Evolutionary conservation across 2,113 vertebrate species (phyloP).

Genomic region (Rana temporaria): DNA sequence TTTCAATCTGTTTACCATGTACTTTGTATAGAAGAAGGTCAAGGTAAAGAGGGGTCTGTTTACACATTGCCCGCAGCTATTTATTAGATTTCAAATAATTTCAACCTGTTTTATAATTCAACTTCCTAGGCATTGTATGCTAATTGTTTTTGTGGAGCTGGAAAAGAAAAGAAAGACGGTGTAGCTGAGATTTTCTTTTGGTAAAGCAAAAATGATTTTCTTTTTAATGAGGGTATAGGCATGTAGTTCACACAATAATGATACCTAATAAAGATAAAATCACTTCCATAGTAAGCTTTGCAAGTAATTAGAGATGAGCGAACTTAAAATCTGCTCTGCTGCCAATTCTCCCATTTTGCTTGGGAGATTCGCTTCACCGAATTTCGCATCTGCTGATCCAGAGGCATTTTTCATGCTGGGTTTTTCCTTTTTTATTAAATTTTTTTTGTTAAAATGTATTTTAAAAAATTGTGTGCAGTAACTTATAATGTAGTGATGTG

Average conservation of each 20-base stretch:
- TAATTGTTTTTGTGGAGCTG: conserved; percentile 53
- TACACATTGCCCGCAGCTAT: conserved; percentile 77
- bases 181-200: conserved; percentile 17
- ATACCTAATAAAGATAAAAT: conserved; percentile 37
- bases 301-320: conserved; percentile 8
- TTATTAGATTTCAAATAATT: conserved; percentile 70
- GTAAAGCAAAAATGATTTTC: conserved; percentile 40
- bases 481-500: no score
- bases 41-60: conserved; percentile 77
- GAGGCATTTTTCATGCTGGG: no score
- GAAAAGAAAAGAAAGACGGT: conserved; percentile 44
- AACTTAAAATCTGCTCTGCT: no score
- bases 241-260: conserved; percentile 8
- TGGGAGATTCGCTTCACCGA: no score
- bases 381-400: no score
- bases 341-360: no score
- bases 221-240: conserved; percentile 57
- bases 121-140: conserved; percentile 53
- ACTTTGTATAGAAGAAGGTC: conserved; percentile 81
- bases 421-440: no score
- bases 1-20: conserved; percentile 80
- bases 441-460: no score
- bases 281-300: not conserved
- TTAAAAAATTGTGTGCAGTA: no score
- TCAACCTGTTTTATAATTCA: conserved; percentile 74